Evolutionary conservation across 2,113 vertebrate species (phyloP).

Genomic region (Taurulus bubalis): DNA sequence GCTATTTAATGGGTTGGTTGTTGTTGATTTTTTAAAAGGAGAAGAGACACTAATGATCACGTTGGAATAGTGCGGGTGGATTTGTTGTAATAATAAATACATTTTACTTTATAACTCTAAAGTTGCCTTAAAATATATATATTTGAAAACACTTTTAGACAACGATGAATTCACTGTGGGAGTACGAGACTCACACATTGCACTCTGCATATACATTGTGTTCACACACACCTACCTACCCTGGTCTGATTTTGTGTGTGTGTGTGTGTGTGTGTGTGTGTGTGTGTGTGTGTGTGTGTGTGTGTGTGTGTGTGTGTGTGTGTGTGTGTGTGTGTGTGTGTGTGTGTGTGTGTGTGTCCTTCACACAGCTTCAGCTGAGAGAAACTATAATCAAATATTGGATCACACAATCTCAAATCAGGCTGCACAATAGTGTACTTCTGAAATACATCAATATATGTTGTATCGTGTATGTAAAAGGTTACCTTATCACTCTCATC

Average conservation of each 20-base stretch:
- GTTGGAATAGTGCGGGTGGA: too few relatives aligned
- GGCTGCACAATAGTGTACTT: not conserved
- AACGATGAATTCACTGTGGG: not conserved
- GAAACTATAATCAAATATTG: not conserved
- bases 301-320: not conserved
- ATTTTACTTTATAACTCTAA: not conserved
- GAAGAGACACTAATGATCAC: too few relatives aligned
- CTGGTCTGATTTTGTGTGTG: too few relatives aligned
- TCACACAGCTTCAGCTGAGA: not conserved
- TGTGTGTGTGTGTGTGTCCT: not conserved
- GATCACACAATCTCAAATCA: not conserved
- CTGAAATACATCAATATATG: not conserved
- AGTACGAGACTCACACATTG: not conserved
- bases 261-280: not conserved
- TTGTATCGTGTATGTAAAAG: not conserved
- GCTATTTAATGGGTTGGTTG: not conserved
- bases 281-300: not conserved
- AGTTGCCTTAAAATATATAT: not conserved
- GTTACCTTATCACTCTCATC: constrained; percentile 84
- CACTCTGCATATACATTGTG: not conserved
- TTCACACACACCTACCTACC: too few relatives aligned
- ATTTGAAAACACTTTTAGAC: not conserved
- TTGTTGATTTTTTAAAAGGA: not conserved
- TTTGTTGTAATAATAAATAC: too few relatives aligned
- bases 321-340: not conserved